phyloP scores from a whole-genome alignment of 2,888 invertebrate species.

The Eristalis pertinax region DNA sequence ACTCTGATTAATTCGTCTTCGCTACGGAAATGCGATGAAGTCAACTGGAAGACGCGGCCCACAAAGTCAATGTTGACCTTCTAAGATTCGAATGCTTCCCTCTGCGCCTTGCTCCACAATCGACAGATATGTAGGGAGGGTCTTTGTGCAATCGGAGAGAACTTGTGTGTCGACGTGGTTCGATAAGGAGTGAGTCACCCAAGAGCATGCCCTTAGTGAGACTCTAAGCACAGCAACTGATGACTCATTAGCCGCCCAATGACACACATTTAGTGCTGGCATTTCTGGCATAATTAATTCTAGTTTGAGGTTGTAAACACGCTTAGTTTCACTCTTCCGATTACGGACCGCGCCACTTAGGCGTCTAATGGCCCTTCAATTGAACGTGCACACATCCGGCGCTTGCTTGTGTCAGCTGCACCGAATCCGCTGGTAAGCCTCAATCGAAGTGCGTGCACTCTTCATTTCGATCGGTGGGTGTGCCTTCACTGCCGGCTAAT shows the following conservation, averaged over 20 bases:
- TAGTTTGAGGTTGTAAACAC: background rate
- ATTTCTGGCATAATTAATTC: slow-evolving; percentile 12
- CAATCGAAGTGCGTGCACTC: slow-evolving; percentile 29
- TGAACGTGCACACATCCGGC: slow-evolving; percentile 56
- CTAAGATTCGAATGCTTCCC: background rate
- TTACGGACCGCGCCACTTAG: slow-evolving; percentile 20
- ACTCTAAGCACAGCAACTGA: background rate
- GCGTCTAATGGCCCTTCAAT: slow-evolving; percentile 54
- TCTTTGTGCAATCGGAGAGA: background rate
- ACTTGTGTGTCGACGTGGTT: background rate
- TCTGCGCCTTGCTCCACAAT: background rate
- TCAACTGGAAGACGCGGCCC: background rate
- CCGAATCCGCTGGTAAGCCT: slow-evolving; percentile 6
- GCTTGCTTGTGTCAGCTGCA: background rate
- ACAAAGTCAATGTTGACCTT: background rate
- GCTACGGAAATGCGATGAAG: background rate
- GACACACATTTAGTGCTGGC: slow-evolving; percentile 4
- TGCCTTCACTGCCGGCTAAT: background rate
- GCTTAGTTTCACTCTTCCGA: slow-evolving; percentile 3
- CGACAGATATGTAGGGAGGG: background rate
- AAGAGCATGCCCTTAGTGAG: slow-evolving; percentile 6
- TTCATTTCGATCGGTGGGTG: background rate
- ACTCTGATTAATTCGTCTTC: background rate
- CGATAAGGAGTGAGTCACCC: slow-evolving; percentile 20
- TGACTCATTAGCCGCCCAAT: slow-evolving; percentile 27